Evolutionary conservation across 2,888 invertebrate species (phyloP).

Genomic region (Xestia sexstrigata): DNA sequence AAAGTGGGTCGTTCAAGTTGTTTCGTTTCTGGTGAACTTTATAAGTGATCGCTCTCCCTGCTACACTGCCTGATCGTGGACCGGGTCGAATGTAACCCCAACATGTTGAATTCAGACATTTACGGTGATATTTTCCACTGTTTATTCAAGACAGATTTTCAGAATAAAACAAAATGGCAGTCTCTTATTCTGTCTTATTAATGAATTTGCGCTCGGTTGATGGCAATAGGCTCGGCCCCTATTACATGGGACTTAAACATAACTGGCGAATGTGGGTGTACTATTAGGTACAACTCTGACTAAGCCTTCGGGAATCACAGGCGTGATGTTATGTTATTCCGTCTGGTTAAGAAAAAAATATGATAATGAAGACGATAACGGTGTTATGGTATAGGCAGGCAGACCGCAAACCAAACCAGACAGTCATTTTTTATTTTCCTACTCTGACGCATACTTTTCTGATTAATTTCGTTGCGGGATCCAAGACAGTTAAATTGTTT

Average conservation of each 20-base stretch:
- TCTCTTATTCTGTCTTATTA: not conserved
- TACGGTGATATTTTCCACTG: not conserved
- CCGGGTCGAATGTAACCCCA: not conserved
- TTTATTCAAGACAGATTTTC: not conserved
- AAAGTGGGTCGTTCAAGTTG: slow-evolving; percentile 21
- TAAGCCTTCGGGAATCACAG: too few relatives aligned
- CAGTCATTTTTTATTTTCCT: too few relatives aligned
- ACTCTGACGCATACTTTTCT: too few relatives aligned
- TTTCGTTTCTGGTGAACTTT: slow-evolving; percentile 19
- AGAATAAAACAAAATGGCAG: not conserved
- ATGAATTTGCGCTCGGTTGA: too few relatives aligned
- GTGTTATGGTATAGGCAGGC: not conserved
- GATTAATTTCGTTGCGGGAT: too few relatives aligned
- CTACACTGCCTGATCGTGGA: not conserved
- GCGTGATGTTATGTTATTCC: too few relatives aligned
- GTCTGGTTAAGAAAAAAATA: too few relatives aligned
- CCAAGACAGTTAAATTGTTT: too few relatives aligned
- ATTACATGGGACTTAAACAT: too few relatives aligned
- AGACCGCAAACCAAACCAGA: not conserved
- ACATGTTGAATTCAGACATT: slow-evolving; percentile 3
- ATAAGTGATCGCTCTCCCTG: slow-evolving; percentile 26
- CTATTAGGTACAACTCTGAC: too few relatives aligned
- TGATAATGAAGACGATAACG: not conserved
- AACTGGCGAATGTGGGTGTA: too few relatives aligned
- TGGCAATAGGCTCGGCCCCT: too few relatives aligned